A percentile compares a stretch with the other conserved stretches of the same genome.
Evolutionary conservation across 2,113 vertebrate species (phyloP).

Genomic region (Delphinapterus leucas): DNA sequence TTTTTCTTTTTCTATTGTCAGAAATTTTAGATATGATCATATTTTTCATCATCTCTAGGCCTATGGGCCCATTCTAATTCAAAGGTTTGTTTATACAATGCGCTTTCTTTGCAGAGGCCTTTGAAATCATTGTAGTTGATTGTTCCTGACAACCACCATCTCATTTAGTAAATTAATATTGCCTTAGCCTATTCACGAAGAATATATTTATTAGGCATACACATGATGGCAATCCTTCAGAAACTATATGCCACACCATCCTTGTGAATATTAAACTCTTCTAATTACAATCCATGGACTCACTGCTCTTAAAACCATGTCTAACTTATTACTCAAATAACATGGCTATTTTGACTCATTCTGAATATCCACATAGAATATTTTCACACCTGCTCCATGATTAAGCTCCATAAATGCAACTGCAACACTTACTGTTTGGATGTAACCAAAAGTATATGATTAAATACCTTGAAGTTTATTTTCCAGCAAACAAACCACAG

Average conservation of each 20-base stretch:
- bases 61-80: neutral
- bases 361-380: neutral
- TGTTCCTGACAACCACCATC: conserved; percentile 32
- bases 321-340: conserved; percentile 1
- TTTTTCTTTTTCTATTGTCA: neutral
- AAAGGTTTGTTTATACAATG: conserved; percentile 12
- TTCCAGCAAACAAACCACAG: conserved; percentile 13
- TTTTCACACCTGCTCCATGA: neutral
- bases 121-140: conserved; percentile 49
- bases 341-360: conserved; percentile 20
- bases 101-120: conserved; percentile 26
- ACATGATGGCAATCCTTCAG: conserved; percentile 30
- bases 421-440: conserved; percentile 4
- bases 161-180: conserved; percentile 54
- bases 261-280: conserved; percentile 33
- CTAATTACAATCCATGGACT: conserved; percentile 16
- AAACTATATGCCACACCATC: neutral
- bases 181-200: conserved; percentile 44
- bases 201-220: conserved; percentile 37
- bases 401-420: conserved; percentile 31
- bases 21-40: neutral
- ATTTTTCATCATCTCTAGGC: neutral
- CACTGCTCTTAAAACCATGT: conserved; percentile 10
- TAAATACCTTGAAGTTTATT: conserved; percentile 47
- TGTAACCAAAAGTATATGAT: conserved; percentile 11